These are phyloP conservation scores for Astyanax mexicanus DNA, from an alignment of 2,797 vertebrate genomes.

Conservation along the genomic window DNA sequence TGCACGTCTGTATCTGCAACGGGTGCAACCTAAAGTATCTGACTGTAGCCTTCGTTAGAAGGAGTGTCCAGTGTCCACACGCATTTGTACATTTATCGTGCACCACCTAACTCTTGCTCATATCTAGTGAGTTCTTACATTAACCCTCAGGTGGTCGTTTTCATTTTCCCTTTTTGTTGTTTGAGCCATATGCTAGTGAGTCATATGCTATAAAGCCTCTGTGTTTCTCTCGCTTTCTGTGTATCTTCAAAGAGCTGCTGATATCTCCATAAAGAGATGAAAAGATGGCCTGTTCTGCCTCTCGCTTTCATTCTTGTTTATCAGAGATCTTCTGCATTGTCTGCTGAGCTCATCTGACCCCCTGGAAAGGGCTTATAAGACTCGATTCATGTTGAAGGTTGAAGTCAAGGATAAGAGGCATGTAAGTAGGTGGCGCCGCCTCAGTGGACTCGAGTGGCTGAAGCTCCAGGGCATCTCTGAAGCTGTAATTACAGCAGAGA, in stretches of 20 bases:
- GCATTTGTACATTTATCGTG: no score
- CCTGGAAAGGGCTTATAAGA: background rate
- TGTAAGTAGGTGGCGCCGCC: background rate
- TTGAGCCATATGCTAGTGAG: constrained; percentile 31
- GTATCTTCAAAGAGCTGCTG: constrained; percentile 37
- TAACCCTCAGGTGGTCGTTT: constrained; percentile 45
- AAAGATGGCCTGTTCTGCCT: background rate
- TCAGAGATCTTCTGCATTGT: constrained; percentile 1
- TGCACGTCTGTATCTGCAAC: no score
- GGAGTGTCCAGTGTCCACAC: no score
- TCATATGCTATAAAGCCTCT: constrained; percentile 37
- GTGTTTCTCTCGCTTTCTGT: constrained; percentile 17
- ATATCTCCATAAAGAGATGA: constrained; percentile 14
- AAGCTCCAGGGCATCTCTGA: background rate
- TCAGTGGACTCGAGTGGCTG: background rate
- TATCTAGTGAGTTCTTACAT: constrained; percentile 24
- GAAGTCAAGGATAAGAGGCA: constrained; percentile 10
- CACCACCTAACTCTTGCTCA: constrained; percentile 5
- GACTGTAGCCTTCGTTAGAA: no score
- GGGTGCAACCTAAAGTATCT: no score
- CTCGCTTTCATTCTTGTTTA: constrained; percentile 17
- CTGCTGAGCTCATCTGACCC: background rate
- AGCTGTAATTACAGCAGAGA: constrained; percentile 36
- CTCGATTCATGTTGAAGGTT: background rate
- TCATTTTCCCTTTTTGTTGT: constrained; percentile 17